Conservation (phyloP, 2,797 vertebrate species). For the Eidolon dupreanum region DNA sequence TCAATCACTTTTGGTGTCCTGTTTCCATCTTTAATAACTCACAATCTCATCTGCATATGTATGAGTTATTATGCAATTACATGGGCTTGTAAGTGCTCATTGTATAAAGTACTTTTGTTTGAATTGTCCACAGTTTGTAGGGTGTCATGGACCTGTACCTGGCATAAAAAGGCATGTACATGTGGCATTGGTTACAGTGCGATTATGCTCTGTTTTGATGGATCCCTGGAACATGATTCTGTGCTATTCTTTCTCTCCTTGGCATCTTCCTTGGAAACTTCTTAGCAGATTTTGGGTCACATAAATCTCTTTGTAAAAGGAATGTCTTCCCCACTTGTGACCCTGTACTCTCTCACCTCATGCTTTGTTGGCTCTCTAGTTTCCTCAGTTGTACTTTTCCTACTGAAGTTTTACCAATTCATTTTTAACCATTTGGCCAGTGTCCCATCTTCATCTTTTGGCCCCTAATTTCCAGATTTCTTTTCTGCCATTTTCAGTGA, state of each 20-base stretch:
- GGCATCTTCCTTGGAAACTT: background rate
- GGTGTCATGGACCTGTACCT: background rate
- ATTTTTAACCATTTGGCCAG: constrained; percentile 5
- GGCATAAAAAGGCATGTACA: background rate
- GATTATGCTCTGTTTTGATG: background rate
- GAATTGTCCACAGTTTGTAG: background rate
- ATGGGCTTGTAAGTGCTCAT: background rate
- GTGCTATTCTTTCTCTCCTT: background rate
- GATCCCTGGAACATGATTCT: background rate
- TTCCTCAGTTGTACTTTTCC: background rate
- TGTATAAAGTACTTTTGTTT: background rate
- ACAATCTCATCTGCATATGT: background rate
- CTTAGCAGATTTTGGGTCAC: background rate
- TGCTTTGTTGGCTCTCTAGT: background rate
- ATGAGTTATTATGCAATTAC: constrained; percentile 19
- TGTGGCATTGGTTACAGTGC: background rate
- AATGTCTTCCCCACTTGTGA: background rate
- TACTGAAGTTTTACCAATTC: background rate
- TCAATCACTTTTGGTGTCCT: background rate
- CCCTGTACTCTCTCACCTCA: background rate
- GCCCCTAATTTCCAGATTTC: background rate
- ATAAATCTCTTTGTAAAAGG: background rate
- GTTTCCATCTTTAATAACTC: background rate
- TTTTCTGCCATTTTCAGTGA: background rate
- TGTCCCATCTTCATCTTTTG: background rate